Conservation (phyloP, 1,140 invertebrate species). For the Cyclargus thomasi region DNA sequence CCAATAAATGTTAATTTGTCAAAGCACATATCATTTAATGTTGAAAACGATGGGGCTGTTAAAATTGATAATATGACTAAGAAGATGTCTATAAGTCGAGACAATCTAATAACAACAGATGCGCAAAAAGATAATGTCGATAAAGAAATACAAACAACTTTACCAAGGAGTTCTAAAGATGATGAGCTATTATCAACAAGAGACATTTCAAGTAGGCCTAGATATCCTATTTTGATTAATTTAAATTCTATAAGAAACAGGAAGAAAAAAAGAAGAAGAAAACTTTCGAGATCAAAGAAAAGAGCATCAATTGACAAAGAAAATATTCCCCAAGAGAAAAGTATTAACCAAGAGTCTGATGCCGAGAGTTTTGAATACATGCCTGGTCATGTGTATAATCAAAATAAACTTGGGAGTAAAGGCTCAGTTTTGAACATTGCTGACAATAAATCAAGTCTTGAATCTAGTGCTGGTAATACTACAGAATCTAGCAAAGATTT, state of each 20-base stretch:
- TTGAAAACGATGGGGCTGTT: conserved; percentile 53
- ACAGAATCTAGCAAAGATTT: conserved; percentile 63
- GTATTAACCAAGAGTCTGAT: conserved; percentile 56
- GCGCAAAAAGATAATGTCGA: conserved; percentile 41
- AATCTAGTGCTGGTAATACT: conserved; percentile 54
- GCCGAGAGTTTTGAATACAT: conserved; percentile 74
- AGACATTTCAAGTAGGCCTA: conserved; percentile 17
- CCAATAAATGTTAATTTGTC: conserved; percentile 62
- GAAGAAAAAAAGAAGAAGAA: conserved; percentile 42
- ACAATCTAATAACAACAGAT: conserved; percentile 38
- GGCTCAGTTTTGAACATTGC: conserved; percentile 29
- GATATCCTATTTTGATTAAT: conserved; percentile 48
- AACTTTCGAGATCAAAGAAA: conserved; percentile 36
- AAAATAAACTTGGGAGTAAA: conserved; percentile 46
- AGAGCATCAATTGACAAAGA: conserved; percentile 34
- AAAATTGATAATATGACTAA: conserved; percentile 45
- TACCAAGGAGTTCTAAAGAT: conserved; percentile 32
- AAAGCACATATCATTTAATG: conserved; percentile 67
- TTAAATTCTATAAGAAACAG: conserved; percentile 51
- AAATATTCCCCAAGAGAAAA: conserved; percentile 44
- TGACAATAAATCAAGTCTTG: conserved; percentile 62
- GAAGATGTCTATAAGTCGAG: conserved; percentile 44
- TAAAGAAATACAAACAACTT: conserved; percentile 66
- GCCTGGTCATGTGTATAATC: conserved; percentile 68
- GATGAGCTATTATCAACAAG: background rate